Evolutionary conservation across 2,888 invertebrate genomes (phyloP).

Genomic region (Ophion ventricosus): DNA sequence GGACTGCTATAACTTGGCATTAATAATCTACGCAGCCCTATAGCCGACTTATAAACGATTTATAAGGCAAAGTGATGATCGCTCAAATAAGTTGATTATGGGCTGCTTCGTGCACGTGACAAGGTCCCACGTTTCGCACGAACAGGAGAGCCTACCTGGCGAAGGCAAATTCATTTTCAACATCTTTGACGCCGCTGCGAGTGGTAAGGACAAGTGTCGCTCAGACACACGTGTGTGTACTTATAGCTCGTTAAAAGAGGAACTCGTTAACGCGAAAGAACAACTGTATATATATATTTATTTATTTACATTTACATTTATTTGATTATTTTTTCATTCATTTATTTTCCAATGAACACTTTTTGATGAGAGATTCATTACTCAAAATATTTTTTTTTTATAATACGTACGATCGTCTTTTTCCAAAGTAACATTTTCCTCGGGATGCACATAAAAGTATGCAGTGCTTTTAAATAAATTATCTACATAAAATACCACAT

Average conservation of each 20-base stretch:
- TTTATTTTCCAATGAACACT: neutral
- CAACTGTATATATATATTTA: neutral
- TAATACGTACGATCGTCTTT: too few species aligned
- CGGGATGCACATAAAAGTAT: neutral
- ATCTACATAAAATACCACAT: neutral
- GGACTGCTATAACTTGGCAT: constrained; percentile 1
- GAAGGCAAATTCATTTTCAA: neutral
- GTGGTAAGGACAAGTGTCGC: constrained; percentile 26
- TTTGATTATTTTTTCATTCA: neutral
- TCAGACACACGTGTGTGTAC: neutral
- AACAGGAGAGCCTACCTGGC: neutral
- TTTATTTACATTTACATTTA: neutral
- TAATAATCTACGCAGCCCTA: neutral
- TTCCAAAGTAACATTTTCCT: too few species aligned
- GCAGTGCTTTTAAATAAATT: neutral
- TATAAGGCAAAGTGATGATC: constrained; percentile 22
- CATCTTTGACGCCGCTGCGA: neutral
- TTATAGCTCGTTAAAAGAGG: neutral
- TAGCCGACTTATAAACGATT: constrained; percentile 1
- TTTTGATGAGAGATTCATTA: too few species aligned
- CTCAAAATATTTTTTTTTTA: too few species aligned
- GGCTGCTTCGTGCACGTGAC: constrained; percentile 44
- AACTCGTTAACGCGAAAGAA: neutral
- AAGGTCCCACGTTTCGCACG: constrained; percentile 31
- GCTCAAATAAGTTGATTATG: constrained; percentile 41